Evolutionary conservation across 2,113 vertebrate species (phyloP).

Genomic region (Callospermophilus lateralis): DNA sequence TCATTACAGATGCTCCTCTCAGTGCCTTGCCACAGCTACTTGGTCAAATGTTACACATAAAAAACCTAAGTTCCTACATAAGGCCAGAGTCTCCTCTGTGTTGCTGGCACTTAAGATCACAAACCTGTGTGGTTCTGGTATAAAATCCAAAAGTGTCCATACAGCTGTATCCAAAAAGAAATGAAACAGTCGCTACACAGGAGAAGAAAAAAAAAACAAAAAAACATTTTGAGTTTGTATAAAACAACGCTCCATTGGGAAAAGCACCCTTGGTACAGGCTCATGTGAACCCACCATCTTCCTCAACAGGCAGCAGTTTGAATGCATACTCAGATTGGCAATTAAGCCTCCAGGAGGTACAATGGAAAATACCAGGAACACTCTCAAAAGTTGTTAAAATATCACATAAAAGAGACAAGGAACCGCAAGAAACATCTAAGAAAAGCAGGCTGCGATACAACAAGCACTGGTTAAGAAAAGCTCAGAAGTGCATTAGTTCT

Average conservation of each 20-base stretch:
- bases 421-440: constrained; percentile 94
- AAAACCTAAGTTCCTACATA: constrained; percentile 72
- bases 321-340: constrained; percentile 75
- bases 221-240: constrained; percentile 69
- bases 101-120: constrained; percentile 81
- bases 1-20: not conserved
- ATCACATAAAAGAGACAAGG: constrained; percentile 91
- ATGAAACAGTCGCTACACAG: constrained; percentile 81
- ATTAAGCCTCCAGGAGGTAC: constrained; percentile 85
- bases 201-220: constrained; percentile 34
- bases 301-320: constrained; percentile 66
- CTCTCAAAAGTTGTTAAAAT: constrained; percentile 90
- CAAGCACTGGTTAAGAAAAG: constrained; percentile 93
- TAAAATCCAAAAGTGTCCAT: constrained; percentile 84
- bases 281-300: constrained; percentile 74
- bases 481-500: constrained; percentile 96
- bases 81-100: constrained; percentile 76
- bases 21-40: constrained; percentile 52
- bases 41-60: not conserved
- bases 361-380: constrained; percentile 86
- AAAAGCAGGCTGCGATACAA: constrained; percentile 93
- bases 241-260: constrained; percentile 76
- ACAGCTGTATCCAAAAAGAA: constrained; percentile 80
- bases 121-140: constrained; percentile 86
- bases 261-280: constrained; percentile 72